Evolutionary conservation across 30 jellyfish, hydroid and myxozoan species (phyloP), one percentile per base, ranked within the genome.

Genomic region (Pseudorhiza aurosa): DNA sequence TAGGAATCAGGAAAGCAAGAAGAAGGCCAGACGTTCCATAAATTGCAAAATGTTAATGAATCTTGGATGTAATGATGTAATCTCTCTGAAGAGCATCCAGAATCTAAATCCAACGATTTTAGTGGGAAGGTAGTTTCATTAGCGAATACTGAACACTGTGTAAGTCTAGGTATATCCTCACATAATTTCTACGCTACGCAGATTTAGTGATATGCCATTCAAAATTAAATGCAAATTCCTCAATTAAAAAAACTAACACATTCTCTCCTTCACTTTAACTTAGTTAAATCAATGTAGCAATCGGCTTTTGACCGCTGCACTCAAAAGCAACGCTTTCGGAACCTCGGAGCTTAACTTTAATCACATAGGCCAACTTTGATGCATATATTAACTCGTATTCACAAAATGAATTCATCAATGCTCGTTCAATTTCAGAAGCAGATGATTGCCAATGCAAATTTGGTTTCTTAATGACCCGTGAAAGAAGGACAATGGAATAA

Each of bases 221-320:
- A 64, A 30, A 49, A 72, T 72, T 36, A 72, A 31, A 24, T 25
- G 30, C 2, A 10, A 30, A 50, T 53, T 51, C 74, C 65, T 51
- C 73, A 72, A 50, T 72, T 72, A 50, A 55, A 72, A 72, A 50
- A 72, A 71, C 85, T 53, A 72, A 72, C 85, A 72, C 47, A 51
- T 72, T 72, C 74, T 37, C n/a, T 29, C 59, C 53, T 72, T 72
- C 24, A 72, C 74, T 47, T 40, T 72, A 44, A 25, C 85, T 72
- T 53, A 72, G 85, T 72, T 72, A 72, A 72, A 72, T 72, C 71
- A 56, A 72, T 72, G 85, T 53, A 22, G 73, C 85, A 50, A 72
- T 72, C 85, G 73, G 85, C 60, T 72, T 72, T 47, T 44, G 58
- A 72, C 85, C 85, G 22, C 85, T 50, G 73, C 36, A 47, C 71